Evolutionary conservation across 2,888 invertebrate species (phyloP).

Genomic region (Acanthosepion pharaonis): DNA sequence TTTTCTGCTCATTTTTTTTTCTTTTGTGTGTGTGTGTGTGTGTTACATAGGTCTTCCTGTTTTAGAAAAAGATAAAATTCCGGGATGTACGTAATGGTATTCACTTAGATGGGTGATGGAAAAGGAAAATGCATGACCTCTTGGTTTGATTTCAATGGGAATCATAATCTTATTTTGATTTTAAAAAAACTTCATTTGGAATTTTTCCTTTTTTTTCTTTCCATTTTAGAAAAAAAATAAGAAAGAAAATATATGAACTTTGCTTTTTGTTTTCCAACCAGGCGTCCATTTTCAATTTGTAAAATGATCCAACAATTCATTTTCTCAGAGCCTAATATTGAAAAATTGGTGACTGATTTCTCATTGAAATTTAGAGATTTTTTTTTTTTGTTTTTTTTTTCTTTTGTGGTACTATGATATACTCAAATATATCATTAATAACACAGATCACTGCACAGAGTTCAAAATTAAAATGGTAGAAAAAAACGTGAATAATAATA

Average conservation of each 20-base stretch:
- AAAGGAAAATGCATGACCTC: constrained; percentile 2
- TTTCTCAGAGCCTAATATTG: neutral
- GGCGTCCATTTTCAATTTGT: neutral
- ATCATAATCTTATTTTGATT: neutral
- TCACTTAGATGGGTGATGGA: neutral
- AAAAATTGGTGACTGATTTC: neutral
- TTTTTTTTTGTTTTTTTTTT: neutral
- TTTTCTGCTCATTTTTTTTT: neutral
- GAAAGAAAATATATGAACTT: no score
- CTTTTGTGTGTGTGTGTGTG: neutral
- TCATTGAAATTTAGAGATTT: neutral
- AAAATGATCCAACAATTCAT: neutral
- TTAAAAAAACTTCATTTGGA: no score
- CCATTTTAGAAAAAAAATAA: no score
- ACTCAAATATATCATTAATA: neutral
- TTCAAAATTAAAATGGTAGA: neutral
- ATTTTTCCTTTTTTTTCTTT: no score
- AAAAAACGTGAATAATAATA: neutral
- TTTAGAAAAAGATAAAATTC: neutral
- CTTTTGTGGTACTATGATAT: neutral
- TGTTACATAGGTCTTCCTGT: neutral
- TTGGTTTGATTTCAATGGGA: neutral
- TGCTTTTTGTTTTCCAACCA: neutral
- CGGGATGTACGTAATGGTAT: neutral
- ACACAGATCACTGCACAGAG: neutral